phyloP scores from a whole-genome alignment of 2,888 invertebrate genomes.

The Lepeophtheirus nordmannii region DNA sequence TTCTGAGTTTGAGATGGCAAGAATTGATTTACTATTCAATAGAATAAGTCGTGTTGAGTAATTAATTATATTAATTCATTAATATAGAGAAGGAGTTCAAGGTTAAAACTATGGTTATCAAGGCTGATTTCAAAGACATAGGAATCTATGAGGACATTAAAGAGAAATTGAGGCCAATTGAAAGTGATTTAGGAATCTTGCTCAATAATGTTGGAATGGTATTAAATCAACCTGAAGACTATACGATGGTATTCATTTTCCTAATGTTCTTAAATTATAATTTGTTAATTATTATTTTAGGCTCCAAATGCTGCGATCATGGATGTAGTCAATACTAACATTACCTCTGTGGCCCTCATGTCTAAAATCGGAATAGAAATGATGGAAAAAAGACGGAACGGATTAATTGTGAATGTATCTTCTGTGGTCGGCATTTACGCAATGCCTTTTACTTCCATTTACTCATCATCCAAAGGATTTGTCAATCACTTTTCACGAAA shows the following conservation, averaged over 20 bases:
- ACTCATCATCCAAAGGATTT: not conserved
- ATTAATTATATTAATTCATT: not conserved
- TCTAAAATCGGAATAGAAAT: not conserved
- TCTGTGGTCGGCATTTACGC: not conserved
- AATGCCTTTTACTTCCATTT: not conserved
- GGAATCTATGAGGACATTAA: not conserved
- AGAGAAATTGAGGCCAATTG: not conserved
- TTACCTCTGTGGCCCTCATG: not conserved
- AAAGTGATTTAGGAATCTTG: not conserved
- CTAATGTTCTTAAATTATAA: not conserved
- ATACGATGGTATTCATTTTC: too few relatives aligned
- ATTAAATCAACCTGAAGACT: too few relatives aligned
- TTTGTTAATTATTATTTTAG: not conserved
- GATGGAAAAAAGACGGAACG: not conserved
- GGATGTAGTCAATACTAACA: not conserved
- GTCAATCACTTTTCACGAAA: conserved; percentile 1
- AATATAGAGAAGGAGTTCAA: not conserved
- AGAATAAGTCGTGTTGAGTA: not conserved
- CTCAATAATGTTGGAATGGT: not conserved
- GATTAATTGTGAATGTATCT: not conserved
- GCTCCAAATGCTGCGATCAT: not conserved
- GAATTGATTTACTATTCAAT: not conserved
- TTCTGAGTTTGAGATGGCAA: not conserved
- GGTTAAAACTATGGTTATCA: not conserved
- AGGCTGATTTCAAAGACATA: not conserved